Percentiles rank a stretch among this genome's conserved stretches.
These are phyloP conservation scores for Phainopepla nitens DNA, from an alignment of 2,113 vertebrate genomes.

Conservation along the genomic window DNA sequence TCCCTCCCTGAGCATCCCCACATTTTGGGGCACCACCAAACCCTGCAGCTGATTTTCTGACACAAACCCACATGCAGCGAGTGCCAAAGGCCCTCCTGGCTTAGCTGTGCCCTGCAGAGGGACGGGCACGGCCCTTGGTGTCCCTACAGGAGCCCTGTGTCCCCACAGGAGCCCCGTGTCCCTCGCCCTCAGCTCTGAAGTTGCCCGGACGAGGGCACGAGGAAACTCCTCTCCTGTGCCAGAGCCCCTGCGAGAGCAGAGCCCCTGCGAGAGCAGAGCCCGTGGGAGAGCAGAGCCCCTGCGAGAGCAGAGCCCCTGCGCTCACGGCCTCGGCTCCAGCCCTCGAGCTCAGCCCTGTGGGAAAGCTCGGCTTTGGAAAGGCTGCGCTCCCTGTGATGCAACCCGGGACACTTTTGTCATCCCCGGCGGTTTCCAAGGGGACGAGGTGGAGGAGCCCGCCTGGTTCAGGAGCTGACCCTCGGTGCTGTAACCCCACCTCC, in stretches of 20 bases:
- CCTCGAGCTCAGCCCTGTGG: neutral
- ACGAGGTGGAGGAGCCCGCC: neutral
- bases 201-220: accelerated
- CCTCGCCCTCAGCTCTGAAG: too few species aligned
- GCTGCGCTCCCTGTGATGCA: neutral
- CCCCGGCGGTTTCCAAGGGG: neutral
- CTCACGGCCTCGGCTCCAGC: neutral
- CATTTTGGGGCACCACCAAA: neutral
- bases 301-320: neutral
- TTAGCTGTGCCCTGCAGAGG: neutral
- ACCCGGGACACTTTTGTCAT: neutral
- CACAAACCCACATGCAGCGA: accelerated
- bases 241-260: too few species aligned
- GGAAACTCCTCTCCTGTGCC: neutral
- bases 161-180: neutral
- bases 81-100: neutral
- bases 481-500: neutral
- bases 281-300: too few species aligned
- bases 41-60: neutral
- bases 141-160: neutral
- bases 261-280: neutral
- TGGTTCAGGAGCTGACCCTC: neutral
- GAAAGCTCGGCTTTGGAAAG: neutral
- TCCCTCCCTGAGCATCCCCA: neutral
- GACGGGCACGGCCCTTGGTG: accelerated